A percentile compares a stretch with the other conserved stretches of the same genome.
Conservation (phyloP, 2,113 vertebrate genomes). For the Tragulus kanchil region DNA sequence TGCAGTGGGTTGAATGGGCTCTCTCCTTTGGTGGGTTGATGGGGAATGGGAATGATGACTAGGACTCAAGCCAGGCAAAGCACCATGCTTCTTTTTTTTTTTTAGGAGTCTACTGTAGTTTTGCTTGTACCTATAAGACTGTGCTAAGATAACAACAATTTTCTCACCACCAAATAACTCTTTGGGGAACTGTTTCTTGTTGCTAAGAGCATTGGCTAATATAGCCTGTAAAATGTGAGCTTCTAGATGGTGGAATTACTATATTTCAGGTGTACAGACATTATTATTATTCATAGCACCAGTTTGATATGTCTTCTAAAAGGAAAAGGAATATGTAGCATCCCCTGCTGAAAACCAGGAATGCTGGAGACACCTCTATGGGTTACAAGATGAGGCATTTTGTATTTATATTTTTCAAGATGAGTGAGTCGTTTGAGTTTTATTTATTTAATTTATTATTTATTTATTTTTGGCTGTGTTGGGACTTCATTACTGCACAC, state of each 20-base stretch:
- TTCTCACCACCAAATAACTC: conserved; percentile 28
- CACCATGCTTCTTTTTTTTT: not conserved
- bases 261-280: not conserved
- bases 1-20: not conserved
- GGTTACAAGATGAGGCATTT: not conserved
- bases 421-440: not conserved
- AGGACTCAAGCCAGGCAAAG: not conserved
- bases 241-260: conserved; percentile 2
- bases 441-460: not conserved
- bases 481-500: not conserved
- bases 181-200: not conserved
- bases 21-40: not conserved
- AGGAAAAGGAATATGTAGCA: not conserved
- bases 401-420: not conserved
- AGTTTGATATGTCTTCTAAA: conserved; percentile 22
- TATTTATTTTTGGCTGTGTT: not conserved
- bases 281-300: not conserved
- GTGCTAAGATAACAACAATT: not conserved
- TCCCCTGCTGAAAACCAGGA: not conserved
- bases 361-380: not conserved
- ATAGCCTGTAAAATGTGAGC: not conserved
- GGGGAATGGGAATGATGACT: fast-evolving
- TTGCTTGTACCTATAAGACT: not conserved
- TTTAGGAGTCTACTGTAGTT: not conserved
- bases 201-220: not conserved